These are phyloP conservation scores for Buceros bicornis DNA, from an alignment of 2,797 vertebrate species.

Conservation along the genomic window DNA sequence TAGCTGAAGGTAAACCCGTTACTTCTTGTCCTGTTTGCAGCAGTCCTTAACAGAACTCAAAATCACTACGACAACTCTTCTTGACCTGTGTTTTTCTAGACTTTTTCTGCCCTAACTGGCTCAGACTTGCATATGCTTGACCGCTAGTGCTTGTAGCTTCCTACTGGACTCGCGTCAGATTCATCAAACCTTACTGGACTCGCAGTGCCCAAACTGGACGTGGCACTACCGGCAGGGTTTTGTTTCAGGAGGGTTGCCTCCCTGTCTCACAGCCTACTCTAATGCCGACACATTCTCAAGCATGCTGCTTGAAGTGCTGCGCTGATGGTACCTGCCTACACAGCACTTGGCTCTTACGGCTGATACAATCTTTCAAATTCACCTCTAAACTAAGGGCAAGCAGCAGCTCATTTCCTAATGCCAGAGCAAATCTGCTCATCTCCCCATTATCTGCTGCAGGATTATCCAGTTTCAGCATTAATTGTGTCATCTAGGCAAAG, in stretches of 20 bases:
- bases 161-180: not conserved
- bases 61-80: not conserved
- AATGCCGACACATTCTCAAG: not conserved
- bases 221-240: not conserved
- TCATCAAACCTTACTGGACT: not conserved
- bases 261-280: not conserved
- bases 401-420: constrained; percentile 49
- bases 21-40: not conserved
- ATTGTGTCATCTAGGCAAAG: constrained; percentile 34
- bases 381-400: constrained; percentile 48
- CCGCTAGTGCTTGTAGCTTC: not conserved
- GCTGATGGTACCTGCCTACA: not conserved
- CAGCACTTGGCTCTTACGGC: not conserved
- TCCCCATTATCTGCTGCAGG: constrained; percentile 34
- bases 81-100: not conserved
- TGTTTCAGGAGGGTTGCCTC: not conserved
- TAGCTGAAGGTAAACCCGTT: not conserved
- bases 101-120: not conserved
- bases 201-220: not conserved
- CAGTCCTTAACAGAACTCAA: not conserved
- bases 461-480: constrained; percentile 52
- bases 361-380: constrained; percentile 46
- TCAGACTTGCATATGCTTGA: not conserved
- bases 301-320: not conserved
- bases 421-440: constrained; percentile 48